Conservation (phyloP, 1,140 invertebrate genomes). For the Sipha flava region DNA sequence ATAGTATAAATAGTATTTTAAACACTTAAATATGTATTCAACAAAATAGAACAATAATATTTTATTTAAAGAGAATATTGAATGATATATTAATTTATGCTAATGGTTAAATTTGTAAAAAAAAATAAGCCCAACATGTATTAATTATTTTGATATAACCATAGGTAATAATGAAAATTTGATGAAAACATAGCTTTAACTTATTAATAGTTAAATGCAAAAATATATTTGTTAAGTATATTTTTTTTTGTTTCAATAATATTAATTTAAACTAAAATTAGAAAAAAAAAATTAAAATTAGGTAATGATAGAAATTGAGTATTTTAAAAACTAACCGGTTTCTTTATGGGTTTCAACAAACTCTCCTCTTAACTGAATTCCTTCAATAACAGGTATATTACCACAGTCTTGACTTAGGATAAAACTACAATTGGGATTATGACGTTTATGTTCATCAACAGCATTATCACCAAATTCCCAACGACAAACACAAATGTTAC, state of each 20-base stretch:
- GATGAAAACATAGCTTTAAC: too few relatives aligned
- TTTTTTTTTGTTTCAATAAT: background rate
- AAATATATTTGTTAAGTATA: too few relatives aligned
- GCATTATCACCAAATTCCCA: constrained; percentile 69
- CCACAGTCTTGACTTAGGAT: constrained; percentile 17
- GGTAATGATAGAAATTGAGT: background rate
- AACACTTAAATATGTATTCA: too few relatives aligned
- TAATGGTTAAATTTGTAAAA: too few relatives aligned
- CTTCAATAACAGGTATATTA: constrained; percentile 28
- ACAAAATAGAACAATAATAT: too few relatives aligned
- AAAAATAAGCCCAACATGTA: too few relatives aligned
- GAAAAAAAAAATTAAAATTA: background rate
- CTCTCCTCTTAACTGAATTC: constrained; percentile 24
- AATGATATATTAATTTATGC: too few relatives aligned
- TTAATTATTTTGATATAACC: too few relatives aligned
- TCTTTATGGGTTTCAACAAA: constrained; percentile 32
- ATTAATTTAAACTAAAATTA: background rate
- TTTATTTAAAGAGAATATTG: too few relatives aligned
- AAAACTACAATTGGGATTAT: constrained; percentile 62
- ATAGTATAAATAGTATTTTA: too few relatives aligned
- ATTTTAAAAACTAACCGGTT: constrained; percentile 1
- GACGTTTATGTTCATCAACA: constrained; percentile 60
- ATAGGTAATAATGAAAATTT: too few relatives aligned
- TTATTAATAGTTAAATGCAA: too few relatives aligned
- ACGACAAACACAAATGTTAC: constrained; percentile 58